Conservation (phyloP, 1,140 invertebrate species). For the Listronotus bonariensis region DNA sequence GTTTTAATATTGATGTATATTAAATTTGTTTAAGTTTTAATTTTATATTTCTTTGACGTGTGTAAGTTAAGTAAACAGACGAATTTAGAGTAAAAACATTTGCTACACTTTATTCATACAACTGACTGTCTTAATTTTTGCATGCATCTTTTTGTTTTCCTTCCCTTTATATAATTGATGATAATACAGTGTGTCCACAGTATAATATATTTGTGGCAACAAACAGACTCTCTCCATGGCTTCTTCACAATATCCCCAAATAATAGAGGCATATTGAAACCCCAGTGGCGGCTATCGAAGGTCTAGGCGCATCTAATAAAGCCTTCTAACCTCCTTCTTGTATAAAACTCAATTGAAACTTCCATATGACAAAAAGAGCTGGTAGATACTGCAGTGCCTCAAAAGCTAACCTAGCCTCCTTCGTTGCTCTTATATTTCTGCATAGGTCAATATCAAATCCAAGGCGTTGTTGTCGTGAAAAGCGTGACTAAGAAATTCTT, state of each 20-base stretch:
- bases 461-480: constrained; percentile 81
- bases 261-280: constrained; percentile 97
- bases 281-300: constrained; percentile 92
- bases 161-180: too few relatives aligned
- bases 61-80: too few relatives aligned
- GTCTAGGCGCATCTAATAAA: constrained; percentile 85
- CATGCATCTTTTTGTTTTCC: too few relatives aligned
- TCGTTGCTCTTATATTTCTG: constrained; percentile 87
- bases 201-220: constrained; percentile 77
- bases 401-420: constrained; percentile 90
- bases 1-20: too few relatives aligned
- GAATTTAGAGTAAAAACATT: too few relatives aligned
- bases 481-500: constrained; percentile 90
- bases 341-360: constrained; percentile 94
- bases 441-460: constrained; percentile 85
- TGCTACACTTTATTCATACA: too few relatives aligned
- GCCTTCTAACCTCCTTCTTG: constrained; percentile 81
- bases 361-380: constrained; percentile 96
- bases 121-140: too few relatives aligned
- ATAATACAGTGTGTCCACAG: too few relatives aligned
- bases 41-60: too few relatives aligned
- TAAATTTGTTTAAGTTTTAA: too few relatives aligned
- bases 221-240: constrained; percentile 94
- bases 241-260: constrained; percentile 94
- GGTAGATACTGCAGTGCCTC: constrained; percentile 94